These are phyloP conservation scores for Callaeas wilsoni DNA, from an alignment of 2,113 vertebrate genomes.

Conservation along the genomic window DNA sequence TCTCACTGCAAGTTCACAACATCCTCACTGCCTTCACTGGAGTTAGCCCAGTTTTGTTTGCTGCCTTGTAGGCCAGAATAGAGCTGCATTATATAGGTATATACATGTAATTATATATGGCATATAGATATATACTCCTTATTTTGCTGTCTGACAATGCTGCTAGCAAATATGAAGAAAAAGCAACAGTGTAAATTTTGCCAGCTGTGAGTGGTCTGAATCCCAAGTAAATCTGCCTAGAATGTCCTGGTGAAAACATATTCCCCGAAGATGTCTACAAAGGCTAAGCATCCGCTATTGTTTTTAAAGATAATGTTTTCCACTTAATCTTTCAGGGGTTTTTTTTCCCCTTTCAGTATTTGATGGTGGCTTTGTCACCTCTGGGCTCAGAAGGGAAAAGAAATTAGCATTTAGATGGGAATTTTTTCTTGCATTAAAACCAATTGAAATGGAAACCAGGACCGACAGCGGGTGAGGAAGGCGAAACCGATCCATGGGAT, in stretches of 20 bases:
- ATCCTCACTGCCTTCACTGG: background rate
- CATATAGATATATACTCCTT: too few relatives aligned
- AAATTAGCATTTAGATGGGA: slow-evolving; percentile 75
- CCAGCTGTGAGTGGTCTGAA: background rate
- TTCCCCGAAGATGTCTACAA: background rate
- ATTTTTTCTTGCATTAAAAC: slow-evolving; percentile 57
- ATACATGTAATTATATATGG: background rate
- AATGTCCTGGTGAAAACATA: background rate
- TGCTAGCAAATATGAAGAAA: background rate
- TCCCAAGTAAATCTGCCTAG: slow-evolving; percentile 17
- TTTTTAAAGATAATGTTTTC: slow-evolving; percentile 62
- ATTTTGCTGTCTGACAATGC: background rate
- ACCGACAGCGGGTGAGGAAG: background rate
- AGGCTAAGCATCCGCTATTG: background rate
- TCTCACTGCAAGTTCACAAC: background rate
- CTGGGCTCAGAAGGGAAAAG: slow-evolving; percentile 58
- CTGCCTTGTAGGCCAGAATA: background rate
- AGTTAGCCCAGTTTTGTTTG: background rate
- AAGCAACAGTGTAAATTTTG: background rate
- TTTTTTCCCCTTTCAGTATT: slow-evolving; percentile 33
- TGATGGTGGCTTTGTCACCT: slow-evolving; percentile 63
- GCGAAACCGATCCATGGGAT: slow-evolving; percentile 7
- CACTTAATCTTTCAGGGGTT: slow-evolving; percentile 44
- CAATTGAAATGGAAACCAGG: slow-evolving; percentile 58
- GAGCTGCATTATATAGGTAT: background rate